These are phyloP conservation scores for Drosophila triauraria DNA, from an alignment of 1,140 invertebrate species.

Conservation along the genomic window DNA sequence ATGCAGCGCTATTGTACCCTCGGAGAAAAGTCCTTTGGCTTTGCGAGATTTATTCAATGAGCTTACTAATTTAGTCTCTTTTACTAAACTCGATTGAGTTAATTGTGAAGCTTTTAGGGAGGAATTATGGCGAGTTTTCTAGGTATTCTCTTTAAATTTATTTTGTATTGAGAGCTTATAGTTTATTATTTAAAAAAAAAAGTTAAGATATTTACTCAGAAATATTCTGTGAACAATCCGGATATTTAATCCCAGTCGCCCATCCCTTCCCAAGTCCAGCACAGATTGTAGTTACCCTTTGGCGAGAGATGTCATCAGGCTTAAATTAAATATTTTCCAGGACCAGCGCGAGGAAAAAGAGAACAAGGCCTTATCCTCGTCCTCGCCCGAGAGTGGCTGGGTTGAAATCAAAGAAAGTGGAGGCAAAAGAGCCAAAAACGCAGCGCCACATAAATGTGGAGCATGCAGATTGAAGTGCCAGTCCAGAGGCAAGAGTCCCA, in stretches of 20 bases:
- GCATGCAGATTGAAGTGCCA: slow-evolving; percentile 79
- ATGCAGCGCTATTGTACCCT: slow-evolving; percentile 25
- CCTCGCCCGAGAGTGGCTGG: neutral
- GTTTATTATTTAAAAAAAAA: neutral
- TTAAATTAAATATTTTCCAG: slow-evolving; percentile 78
- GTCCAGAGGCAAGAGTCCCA: slow-evolving; percentile 16
- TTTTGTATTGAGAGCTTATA: neutral
- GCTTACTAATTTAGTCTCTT: neutral
- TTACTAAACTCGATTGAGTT: neutral
- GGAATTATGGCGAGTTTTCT: no score
- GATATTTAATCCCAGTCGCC: neutral
- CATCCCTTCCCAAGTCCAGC: slow-evolving; percentile 2
- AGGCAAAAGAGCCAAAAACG: slow-evolving; percentile 56
- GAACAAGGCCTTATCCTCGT: neutral
- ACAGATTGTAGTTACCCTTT: slow-evolving; percentile 28
- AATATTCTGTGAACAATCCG: neutral
- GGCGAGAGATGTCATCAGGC: slow-evolving; percentile 13
- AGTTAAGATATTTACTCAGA: neutral
- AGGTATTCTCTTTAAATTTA: neutral
- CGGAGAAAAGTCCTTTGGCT: neutral
- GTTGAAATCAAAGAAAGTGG: slow-evolving; percentile 46
- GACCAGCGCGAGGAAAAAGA: slow-evolving; percentile 7
- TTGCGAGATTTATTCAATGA: neutral
- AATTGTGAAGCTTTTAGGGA: no score
- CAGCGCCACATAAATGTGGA: slow-evolving; percentile 74